Evolutionary conservation across 64 coral and sea anemone species (phyloP), one percentile per base, ranked within the genome.

Genomic region (Anthopleura sola): DNA sequence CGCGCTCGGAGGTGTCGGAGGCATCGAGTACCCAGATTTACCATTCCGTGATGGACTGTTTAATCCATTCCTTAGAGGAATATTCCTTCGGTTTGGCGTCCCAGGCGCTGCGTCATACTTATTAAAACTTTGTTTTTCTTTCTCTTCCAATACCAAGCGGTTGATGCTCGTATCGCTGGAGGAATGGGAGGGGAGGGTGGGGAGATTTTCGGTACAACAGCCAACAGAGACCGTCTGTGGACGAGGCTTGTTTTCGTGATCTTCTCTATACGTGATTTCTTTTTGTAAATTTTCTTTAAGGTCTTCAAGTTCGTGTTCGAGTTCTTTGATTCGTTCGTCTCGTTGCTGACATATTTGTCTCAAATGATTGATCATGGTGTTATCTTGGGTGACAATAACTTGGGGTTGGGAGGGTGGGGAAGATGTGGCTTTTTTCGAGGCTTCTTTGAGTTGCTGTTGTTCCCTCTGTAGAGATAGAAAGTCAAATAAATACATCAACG

Each of bases 381-480:
- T 86, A 55, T 49, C 80, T 71, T 85, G 68, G 24, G 55, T 32
- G n/a, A 54, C 53, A 17, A 49, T 39, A 2, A 87, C 60, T 26
- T 12, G 10, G 5, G 64, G 60, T 29, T 78, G 84, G 19, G 86
- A n/a, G 60, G 78, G n/a, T 24, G 46, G 13, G 6, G n/a, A 14
- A 36, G 84, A 57, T 75, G 82, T 21, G 16, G 83, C 57, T 58
- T 88, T 91, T 75, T 90, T 98, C 20, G 44, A 76, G 23, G 79
- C 66, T 24, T 81, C 86, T 81, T 94, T 91, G 15, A 94, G 84
- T 17, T 91, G 90, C 58, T 94, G 79, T 82, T 94, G 92, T 44
- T 98, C 96, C 75, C 86, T 77, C 95, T 98, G 69, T n/a, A 29
- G 15, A 71, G 11, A 71, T 16, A 33, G 14, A 71, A 71, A 0